Conservation (phyloP, 2,888 invertebrate genomes). For the Melangyna quadrimaculata region DNA sequence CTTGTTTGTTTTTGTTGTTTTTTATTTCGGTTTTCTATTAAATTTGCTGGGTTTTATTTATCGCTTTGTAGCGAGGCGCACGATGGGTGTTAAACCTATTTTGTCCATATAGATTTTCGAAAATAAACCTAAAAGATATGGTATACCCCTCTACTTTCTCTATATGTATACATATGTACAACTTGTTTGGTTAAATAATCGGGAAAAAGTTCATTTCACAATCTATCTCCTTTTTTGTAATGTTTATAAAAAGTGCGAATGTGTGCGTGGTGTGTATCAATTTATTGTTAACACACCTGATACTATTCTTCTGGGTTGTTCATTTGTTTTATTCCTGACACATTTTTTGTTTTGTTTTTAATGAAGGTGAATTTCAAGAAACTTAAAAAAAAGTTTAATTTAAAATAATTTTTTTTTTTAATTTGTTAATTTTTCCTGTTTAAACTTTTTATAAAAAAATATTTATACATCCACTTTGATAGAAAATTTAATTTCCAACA, state of each 20-base stretch:
- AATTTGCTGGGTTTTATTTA: not conserved
- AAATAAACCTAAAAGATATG: not conserved
- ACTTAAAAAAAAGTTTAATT: too few relatives aligned
- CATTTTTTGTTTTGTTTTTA: not conserved
- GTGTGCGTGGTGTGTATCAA: slow-evolving; percentile 19
- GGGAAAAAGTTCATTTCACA: slow-evolving; percentile 28
- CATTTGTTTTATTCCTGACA: not conserved
- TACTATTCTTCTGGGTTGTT: slow-evolving; percentile 2
- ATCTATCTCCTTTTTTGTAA: slow-evolving; percentile 1
- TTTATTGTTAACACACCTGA: slow-evolving; percentile 33
- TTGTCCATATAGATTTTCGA: not conserved
- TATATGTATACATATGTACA: not conserved
- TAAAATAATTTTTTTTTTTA: too few relatives aligned
- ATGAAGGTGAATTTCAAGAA: not conserved
- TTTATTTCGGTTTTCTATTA: not conserved
- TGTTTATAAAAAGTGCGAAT: slow-evolving; percentile 4
- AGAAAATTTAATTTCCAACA: too few relatives aligned
- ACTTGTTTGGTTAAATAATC: slow-evolving; percentile 21
- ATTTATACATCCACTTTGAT: too few relatives aligned
- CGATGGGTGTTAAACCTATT: not conserved
- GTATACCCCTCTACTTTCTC: not conserved
- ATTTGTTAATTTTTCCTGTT: too few relatives aligned
- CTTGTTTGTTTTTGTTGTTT: not conserved
- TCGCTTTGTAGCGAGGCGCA: not conserved
- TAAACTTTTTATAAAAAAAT: too few relatives aligned